These are phyloP conservation scores for Conops quadrifasciatus DNA, from an alignment of 2,888 invertebrate species.

Conservation along the genomic window DNA sequence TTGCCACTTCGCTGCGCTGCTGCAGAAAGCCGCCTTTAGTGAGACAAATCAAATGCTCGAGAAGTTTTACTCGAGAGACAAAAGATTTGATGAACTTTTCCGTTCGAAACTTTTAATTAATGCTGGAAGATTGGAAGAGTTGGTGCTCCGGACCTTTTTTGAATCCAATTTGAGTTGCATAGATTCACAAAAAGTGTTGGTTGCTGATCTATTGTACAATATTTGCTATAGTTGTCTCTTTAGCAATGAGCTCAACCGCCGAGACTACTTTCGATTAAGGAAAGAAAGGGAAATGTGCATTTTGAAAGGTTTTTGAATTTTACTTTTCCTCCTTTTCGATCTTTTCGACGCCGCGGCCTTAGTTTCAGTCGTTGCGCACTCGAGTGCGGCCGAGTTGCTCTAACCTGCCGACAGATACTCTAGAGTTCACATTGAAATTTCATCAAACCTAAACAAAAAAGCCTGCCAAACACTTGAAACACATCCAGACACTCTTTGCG, in stretches of 20 bases:
- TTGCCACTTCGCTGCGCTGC: background rate
- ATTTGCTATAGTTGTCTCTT: background rate
- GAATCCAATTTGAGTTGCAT: constrained; percentile 11
- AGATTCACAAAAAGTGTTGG: background rate
- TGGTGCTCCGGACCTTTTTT: background rate
- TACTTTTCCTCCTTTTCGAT: too few species aligned
- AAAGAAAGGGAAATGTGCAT: too few species aligned
- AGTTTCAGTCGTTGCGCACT: too few species aligned
- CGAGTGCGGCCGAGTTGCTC: too few species aligned
- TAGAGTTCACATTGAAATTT: constrained; percentile 3
- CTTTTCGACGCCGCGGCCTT: too few species aligned
- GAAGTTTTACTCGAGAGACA: background rate
- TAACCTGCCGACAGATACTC: background rate
- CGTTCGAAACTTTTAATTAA: background rate
- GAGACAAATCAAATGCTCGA: background rate
- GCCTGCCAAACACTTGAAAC: constrained; percentile 13
- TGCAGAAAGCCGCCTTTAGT: background rate
- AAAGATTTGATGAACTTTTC: background rate
- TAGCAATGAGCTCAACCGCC: too few species aligned
- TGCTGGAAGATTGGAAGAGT: background rate
- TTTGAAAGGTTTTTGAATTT: too few species aligned
- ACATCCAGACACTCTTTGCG: constrained; percentile 20
- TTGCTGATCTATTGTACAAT: background rate
- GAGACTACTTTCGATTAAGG: too few species aligned
- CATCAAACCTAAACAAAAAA: constrained; percentile 13